Evolutionary conservation across 2,113 vertebrate species (phyloP).

Genomic region (Geococcyx californianus): DNA sequence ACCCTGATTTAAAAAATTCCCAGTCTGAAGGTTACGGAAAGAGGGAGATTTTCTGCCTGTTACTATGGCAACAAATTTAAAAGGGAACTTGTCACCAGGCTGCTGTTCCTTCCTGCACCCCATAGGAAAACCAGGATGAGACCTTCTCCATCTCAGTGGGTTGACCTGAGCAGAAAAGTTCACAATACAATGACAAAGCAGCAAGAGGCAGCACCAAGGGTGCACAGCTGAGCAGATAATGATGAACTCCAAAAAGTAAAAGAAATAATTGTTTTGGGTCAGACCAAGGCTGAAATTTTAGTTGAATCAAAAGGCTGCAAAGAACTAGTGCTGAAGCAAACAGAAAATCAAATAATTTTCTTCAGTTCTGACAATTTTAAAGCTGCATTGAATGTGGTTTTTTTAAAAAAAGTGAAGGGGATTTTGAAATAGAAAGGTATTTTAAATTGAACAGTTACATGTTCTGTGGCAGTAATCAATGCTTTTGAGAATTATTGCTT

Average conservation of each 20-base stretch:
- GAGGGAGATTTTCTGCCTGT: conserved; percentile 29
- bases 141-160: conserved; percentile 26
- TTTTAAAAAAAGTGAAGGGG: not conserved
- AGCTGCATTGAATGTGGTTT: not conserved
- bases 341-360: not conserved
- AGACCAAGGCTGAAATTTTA: not conserved
- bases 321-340: not conserved
- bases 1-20: conserved; percentile 27
- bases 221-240: not conserved
- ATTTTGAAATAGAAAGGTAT: not conserved
- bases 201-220: not conserved
- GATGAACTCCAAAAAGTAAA: not conserved
- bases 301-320: not conserved
- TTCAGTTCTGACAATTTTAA: not conserved
- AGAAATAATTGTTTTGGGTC: not conserved
- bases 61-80: conserved; percentile 44
- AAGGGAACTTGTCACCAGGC: conserved; percentile 11
- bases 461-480: not conserved
- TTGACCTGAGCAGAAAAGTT: conserved; percentile 31
- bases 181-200: conserved; percentile 14
- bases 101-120: conserved; percentile 46
- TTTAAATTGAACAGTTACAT: not conserved
- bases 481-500: not conserved
- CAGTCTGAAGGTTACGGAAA: conserved; percentile 7
- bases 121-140: conserved; percentile 24